Base-by-base conservation (phyloP, 1,140 invertebrate species). In the Heliconius hermathena region DNA sequence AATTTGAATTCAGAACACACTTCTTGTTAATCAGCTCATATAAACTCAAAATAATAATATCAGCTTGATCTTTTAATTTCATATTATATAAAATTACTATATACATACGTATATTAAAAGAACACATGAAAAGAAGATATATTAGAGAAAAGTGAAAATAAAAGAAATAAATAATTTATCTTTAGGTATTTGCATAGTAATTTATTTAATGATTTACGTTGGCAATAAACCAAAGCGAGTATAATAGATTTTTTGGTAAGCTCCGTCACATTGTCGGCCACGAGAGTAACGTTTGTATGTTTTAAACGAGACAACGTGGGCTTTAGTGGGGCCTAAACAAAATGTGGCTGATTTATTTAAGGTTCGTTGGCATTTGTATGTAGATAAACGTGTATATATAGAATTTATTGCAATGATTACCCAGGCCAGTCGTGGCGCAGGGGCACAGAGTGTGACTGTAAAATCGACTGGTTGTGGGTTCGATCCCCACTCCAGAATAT, bases 191-290 rank as follows among this genome's bases (percentile, higher is more conserved):
- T 66, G 22, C 57, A 13, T 46, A 22, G 54, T 2, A 20, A 29
- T 66, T 66, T 29, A 22, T 66, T 26, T 29, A 66, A 66, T 66
- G 9, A 66, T 66, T 66, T 66, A 66, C 22, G 22, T 66, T 11
- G 22, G 11, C 11, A 66, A 66, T 66, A 26, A 66, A 66, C 57
- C 57, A 66, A 26, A 66, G 4, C 22, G 22, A 26, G 3, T 4
- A 66, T 29, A 66, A 66, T 66, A 66, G 60, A 66, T 66, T 66
- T 26, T 66, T 26, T 66, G 60, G 60, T 66, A 66, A 29, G 60
- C 60, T 9, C 60, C 60, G 60, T 66, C 60, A 66, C 11, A 66
- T 66, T 29, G 26, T 22, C 60, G 22, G 60, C 22, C 60, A 29
- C 60, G 60, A 16, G 60, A 66, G 60, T 3, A 66, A 66, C 60